phyloP scores from a whole-genome alignment of 2,888 invertebrate species.

The Philereme vetulata region DNA sequence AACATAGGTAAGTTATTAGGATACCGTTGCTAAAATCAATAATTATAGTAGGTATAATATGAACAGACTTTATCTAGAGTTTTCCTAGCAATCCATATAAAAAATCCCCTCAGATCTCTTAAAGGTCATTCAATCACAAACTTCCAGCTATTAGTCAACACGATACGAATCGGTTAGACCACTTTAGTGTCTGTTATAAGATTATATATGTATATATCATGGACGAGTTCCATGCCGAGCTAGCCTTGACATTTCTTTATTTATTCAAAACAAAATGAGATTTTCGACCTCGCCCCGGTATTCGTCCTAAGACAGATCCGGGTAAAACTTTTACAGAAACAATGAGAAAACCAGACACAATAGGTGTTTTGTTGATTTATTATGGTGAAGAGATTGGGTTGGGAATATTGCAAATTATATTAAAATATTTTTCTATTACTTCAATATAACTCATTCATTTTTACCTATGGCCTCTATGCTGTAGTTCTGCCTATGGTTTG shows the following conservation, averaged over 20 bases:
- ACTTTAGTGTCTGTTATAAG: constrained; percentile 16
- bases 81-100: background rate
- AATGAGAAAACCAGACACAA: background rate
- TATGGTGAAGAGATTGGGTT: background rate
- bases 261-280: constrained; percentile 34
- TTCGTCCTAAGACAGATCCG: constrained; percentile 40
- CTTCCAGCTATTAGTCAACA: constrained; percentile 1
- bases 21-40: no score
- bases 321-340: constrained; percentile 46
- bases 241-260: constrained; percentile 46
- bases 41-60: no score
- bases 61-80: no score
- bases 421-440: background rate
- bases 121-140: background rate
- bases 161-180: constrained; percentile 8
- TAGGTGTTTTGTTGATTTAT: background rate
- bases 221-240: constrained; percentile 25
- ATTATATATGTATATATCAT: constrained; percentile 30
- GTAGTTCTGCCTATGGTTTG: background rate
- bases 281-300: constrained; percentile 54
- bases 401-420: background rate
- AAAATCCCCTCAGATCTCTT: background rate
- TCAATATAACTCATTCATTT: background rate
- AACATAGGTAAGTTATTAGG: no score
- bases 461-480: no score